Conservation (phyloP, 2,113 vertebrate species). For the Gulo gulo region DNA sequence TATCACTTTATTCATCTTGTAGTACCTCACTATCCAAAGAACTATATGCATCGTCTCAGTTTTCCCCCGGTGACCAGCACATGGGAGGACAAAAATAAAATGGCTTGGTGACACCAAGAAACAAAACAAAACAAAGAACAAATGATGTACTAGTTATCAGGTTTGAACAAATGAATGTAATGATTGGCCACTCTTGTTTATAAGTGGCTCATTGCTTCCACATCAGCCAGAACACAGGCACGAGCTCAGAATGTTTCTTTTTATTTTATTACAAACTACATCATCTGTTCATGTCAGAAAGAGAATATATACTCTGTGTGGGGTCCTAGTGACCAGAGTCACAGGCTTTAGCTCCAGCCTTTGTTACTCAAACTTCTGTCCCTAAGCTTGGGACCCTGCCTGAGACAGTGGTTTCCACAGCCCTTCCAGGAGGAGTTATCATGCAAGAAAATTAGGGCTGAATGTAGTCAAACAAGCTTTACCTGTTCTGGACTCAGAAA, state of each 20-base stretch:
- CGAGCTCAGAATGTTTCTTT: background rate
- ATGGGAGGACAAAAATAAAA: conserved; percentile 15
- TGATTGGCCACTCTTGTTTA: background rate
- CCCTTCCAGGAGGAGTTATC: background rate
- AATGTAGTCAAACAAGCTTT: background rate
- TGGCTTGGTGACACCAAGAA: background rate
- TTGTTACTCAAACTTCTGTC: background rate
- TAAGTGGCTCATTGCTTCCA: background rate
- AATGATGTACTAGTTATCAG: background rate
- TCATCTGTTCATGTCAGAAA: background rate
- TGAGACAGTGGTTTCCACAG: too few species aligned
- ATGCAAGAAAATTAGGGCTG: background rate
- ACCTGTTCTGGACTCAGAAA: background rate
- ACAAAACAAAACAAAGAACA: background rate
- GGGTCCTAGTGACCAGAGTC: background rate
- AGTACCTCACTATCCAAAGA: background rate
- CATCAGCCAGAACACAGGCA: background rate
- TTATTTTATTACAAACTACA: background rate
- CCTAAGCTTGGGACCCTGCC: background rate
- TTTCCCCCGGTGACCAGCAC: background rate
- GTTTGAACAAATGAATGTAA: background rate
- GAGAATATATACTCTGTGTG: background rate
- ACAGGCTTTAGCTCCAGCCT: background rate
- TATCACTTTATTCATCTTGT: background rate
- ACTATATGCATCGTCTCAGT: background rate